A percentile compares a stretch with the other conserved stretches of the same genome.
These are phyloP conservation scores for Ormyrus labotus DNA, from an alignment of 2,888 invertebrate genomes.

Conservation along the genomic window DNA sequence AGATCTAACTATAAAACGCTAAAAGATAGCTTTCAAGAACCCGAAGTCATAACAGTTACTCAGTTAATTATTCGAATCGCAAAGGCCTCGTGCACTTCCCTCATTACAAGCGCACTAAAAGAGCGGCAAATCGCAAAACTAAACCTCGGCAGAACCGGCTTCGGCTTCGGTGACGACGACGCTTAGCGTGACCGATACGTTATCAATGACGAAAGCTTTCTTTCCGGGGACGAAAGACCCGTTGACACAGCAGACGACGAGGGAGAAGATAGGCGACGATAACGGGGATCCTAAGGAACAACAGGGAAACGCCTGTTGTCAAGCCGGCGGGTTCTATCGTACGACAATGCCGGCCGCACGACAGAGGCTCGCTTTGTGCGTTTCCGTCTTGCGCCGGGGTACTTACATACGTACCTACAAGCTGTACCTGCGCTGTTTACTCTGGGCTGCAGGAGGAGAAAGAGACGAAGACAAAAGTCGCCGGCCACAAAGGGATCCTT, in stretches of 20 bases:
- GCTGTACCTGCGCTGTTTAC: not conserved
- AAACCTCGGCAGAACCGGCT: too few species aligned
- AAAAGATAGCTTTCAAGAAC: too few species aligned
- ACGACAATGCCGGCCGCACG: conserved; percentile 30
- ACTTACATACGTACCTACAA: not conserved
- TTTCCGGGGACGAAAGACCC: not conserved
- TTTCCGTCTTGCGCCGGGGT: conserved; percentile 27
- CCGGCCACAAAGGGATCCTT: conserved; percentile 49
- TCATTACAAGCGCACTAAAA: too few species aligned
- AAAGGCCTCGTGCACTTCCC: too few species aligned
- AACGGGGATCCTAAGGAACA: conserved; percentile 41
- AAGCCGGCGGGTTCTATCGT: not conserved
- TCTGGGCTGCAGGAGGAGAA: too few species aligned
- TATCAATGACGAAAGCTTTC: conserved; percentile 28
- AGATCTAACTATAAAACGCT: too few species aligned
- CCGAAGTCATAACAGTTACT: too few species aligned
- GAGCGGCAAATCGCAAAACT: too few species aligned
- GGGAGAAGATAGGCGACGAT: conserved; percentile 30
- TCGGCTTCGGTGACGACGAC: not conserved
- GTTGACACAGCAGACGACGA: not conserved
- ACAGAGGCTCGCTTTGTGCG: conserved; percentile 47
- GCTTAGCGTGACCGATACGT: not conserved
- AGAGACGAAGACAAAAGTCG: conserved; percentile 40
- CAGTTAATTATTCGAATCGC: too few species aligned
- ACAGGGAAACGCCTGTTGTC: conserved; percentile 49